Conservation (phyloP, 1,140 invertebrate genomes). For the Trichonephila clavata region DNA sequence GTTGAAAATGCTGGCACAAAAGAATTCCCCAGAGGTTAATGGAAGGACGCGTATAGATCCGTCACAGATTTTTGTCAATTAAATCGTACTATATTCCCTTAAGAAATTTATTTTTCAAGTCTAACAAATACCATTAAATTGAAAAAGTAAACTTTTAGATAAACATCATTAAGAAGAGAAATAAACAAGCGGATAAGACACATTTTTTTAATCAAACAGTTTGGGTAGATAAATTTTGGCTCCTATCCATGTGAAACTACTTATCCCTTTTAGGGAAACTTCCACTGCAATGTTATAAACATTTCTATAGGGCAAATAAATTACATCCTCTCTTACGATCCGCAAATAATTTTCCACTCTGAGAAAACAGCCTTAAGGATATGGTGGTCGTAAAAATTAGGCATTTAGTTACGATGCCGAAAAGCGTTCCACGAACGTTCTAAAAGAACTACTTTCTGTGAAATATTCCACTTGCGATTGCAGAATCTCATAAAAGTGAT, state of each 20-base stretch:
- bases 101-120: too few species aligned
- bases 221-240: neutral
- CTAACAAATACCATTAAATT: too few species aligned
- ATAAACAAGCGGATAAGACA: too few species aligned
- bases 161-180: too few species aligned
- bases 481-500: constrained; percentile 42
- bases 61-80: accelerated
- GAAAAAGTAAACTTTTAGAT: too few species aligned
- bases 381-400: constrained; percentile 31
- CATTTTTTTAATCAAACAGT: neutral
- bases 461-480: constrained; percentile 40
- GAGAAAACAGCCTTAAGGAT: neutral
- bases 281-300: neutral
- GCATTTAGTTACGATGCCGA: neutral
- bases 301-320: constrained; percentile 13
- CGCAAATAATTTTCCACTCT: neutral
- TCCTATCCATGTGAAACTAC: neutral
- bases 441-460: neutral
- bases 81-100: too few species aligned
- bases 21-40: too few species aligned
- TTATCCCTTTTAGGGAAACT: neutral
- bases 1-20: too few species aligned
- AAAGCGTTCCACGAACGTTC: neutral
- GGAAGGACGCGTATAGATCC: too few species aligned
- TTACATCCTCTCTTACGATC: neutral